Conservation (phyloP, 1,140 invertebrate species). For the Bombyx mori region ASM3026992v2 NC_085127.1:8519001-8519500, state of each 20-base stretch:
- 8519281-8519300: too few species aligned
- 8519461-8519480: too few species aligned
- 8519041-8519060: slow-evolving; percentile 51
- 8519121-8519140: slow-evolving; percentile 50
- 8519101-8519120: slow-evolving; percentile 50
- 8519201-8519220: slow-evolving; percentile 4
- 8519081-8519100: slow-evolving; percentile 36
- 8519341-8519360: slow-evolving; percentile 1
- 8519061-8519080: slow-evolving; percentile 46
- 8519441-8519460: too few species aligned
- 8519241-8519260: slow-evolving; percentile 11
- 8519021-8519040: slow-evolving; percentile 50
- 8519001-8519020: slow-evolving; percentile 35
- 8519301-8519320: too few species aligned
- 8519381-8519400: slow-evolving; percentile 38
- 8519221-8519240: slow-evolving; percentile 8
- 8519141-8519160: slow-evolving; percentile 28
- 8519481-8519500: too few species aligned
- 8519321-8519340: too few species aligned
- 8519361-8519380: slow-evolving; percentile 31
- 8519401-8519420: slow-evolving; percentile 31
- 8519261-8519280: neutral
- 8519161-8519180: slow-evolving; percentile 25
- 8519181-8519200: slow-evolving; percentile 14
- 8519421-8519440: slow-evolving; percentile 32